Evolutionary conservation across 2,113 vertebrate species (phyloP).

Genomic region (Salminus brasiliensis): DNA sequence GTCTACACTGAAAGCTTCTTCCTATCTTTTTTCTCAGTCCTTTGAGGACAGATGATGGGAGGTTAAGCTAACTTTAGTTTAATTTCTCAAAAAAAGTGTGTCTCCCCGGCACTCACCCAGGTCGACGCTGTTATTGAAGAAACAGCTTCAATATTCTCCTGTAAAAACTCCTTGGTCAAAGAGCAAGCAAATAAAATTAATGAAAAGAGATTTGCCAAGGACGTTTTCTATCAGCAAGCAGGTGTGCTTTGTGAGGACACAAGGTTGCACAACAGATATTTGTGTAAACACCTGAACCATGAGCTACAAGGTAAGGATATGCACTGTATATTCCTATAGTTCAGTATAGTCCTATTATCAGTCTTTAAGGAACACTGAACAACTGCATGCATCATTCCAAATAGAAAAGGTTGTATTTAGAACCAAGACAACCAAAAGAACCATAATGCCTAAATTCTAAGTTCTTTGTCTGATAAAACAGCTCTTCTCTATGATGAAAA

Average conservation of each 20-base stretch:
- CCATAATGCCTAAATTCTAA: no score
- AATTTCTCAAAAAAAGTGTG: background rate
- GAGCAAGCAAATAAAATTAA: background rate
- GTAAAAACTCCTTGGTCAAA: background rate
- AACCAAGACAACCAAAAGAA: no score
- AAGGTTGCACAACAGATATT: background rate
- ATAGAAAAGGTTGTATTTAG: no score
- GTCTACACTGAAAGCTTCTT: conserved; percentile 16
- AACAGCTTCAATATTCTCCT: background rate
- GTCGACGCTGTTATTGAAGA: background rate
- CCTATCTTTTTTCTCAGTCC: background rate
- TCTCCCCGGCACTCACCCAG: background rate
- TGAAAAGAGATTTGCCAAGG: background rate
- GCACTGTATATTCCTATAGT: background rate
- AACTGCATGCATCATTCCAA: no score
- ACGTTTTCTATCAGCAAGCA: background rate
- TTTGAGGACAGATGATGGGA: conserved; percentile 12
- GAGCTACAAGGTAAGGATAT: background rate
- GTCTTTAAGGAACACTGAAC: no score
- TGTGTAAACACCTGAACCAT: background rate
- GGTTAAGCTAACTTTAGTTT: conserved; percentile 17
- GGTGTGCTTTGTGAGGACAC: background rate
- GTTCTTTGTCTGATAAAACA: no score
- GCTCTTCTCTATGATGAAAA: no score
- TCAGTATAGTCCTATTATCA: no score